Evolutionary conservation across 1,140 invertebrate species (phyloP).

Genomic region (Neoseiulus cucumeris): DNA sequence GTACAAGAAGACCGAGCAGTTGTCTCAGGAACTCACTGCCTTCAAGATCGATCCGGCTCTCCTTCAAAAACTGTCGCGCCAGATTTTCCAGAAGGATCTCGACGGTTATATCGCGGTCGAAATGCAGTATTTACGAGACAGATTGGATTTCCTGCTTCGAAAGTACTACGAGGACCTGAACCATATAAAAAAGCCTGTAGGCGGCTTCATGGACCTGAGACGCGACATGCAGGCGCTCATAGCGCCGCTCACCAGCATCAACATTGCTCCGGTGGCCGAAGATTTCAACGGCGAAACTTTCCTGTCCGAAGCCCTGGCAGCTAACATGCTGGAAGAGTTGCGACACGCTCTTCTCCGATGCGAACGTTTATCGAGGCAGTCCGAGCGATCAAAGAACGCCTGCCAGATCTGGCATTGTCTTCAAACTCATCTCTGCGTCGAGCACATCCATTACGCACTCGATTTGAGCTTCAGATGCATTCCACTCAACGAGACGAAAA

Average conservation of each 20-base stretch:
- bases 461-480: constrained; percentile 63
- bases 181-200: constrained; percentile 70
- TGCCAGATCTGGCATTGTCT: constrained; percentile 66
- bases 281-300: constrained; percentile 94
- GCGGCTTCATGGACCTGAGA: constrained; percentile 71
- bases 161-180: constrained; percentile 81
- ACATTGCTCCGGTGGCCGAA: constrained; percentile 68
- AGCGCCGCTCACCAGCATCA: constrained; percentile 69
- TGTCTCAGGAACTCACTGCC: constrained; percentile 45
- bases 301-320: constrained; percentile 84
- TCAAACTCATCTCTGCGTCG: constrained; percentile 60
- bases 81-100: constrained; percentile 60
- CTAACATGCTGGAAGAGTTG: constrained; percentile 71
- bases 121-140: constrained; percentile 49
- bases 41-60: constrained; percentile 56
- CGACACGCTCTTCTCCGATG: constrained; percentile 76
- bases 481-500: constrained; percentile 65
- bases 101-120: constrained; percentile 55
- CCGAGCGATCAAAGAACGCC: constrained; percentile 57
- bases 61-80: constrained; percentile 53
- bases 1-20: constrained; percentile 39
- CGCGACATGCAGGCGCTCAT: constrained; percentile 82
- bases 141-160: constrained; percentile 47
- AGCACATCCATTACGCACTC: constrained; percentile 88
- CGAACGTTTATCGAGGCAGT: constrained; percentile 55